These are phyloP conservation scores for Diadema setosum DNA, from an alignment of 35 echinoderm and acorn worm species.

Conservation along the genomic window DNA sequence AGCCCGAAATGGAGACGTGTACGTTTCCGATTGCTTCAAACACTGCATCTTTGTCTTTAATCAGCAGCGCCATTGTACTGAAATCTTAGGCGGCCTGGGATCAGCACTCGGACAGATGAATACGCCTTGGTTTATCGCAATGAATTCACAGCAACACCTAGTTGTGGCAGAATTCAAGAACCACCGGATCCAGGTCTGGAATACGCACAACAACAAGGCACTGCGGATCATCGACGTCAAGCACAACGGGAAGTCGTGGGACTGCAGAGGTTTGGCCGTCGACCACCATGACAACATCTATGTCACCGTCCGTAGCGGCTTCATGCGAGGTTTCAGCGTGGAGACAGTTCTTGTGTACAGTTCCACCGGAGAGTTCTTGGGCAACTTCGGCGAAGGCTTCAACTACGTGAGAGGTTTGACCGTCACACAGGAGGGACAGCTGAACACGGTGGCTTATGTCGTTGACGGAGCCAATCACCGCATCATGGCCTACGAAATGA, in stretches of 20 bases:
- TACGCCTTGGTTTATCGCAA: constrained; percentile 46
- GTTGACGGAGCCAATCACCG: not conserved
- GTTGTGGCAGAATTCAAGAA: constrained; percentile 47
- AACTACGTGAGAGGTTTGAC: constrained; percentile 42
- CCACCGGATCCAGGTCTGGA: constrained; percentile 37
- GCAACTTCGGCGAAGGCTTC: constrained; percentile 46
- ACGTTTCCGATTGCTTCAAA: constrained; percentile 41
- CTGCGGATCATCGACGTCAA: constrained; percentile 43
- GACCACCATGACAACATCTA: constrained; percentile 52
- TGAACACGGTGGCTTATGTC: constrained; percentile 24
- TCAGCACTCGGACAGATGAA: constrained; percentile 10
- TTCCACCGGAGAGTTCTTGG: constrained; percentile 19
- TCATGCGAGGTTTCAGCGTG: not conserved
- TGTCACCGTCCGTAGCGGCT: constrained; percentile 31
- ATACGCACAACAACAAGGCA: not conserved
- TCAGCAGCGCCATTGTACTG: not conserved
- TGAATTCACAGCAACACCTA: constrained; percentile 24
- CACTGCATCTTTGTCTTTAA: constrained; percentile 38
- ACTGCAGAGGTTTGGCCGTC: constrained; percentile 33
- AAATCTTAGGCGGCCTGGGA: constrained; percentile 19
- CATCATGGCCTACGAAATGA: constrained; percentile 21
- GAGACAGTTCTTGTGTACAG: constrained; percentile 51
- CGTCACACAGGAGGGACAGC: not conserved
- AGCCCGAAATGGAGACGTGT: constrained; percentile 17
- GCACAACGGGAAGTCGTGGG: constrained; percentile 30